Evolutionary conservation across 2,888 invertebrate genomes (phyloP).

Genomic region (Temnothorax ravouxi): DNA sequence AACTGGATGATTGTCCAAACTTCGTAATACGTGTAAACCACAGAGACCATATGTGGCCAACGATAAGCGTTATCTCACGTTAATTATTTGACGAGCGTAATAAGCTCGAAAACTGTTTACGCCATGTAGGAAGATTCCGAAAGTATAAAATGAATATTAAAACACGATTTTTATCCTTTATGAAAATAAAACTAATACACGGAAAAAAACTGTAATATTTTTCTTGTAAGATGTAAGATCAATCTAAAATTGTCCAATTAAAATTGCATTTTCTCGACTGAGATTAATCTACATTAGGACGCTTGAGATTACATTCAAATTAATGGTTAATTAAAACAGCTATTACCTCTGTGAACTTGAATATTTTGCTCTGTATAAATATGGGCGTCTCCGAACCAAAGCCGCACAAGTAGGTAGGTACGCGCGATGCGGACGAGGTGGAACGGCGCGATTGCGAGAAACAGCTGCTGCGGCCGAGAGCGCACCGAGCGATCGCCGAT

Average conservation of each 20-base stretch:
- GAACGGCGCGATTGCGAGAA: not conserved
- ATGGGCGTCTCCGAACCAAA: not conserved
- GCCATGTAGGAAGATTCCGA: constrained; percentile 6
- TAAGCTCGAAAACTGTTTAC: not conserved
- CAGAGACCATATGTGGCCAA: not conserved
- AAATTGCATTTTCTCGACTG: not conserved
- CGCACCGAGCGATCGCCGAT: constrained; percentile 1
- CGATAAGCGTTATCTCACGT: constrained; percentile 61
- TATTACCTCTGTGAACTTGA: not conserved
- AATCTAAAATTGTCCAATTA: not conserved
- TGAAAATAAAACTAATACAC: not conserved
- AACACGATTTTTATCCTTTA: not conserved
- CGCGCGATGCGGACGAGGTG: not conserved
- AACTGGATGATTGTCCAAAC: constrained; percentile 37
- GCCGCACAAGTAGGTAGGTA: not conserved
- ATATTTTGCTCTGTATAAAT: not conserved
- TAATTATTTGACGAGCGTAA: constrained; percentile 58
- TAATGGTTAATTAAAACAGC: not conserved
- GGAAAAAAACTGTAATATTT: not conserved
- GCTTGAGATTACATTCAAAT: not conserved
- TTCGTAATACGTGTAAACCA: constrained; percentile 10
- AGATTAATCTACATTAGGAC: not conserved
- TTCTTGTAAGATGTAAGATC: not conserved
- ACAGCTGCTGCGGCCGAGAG: not conserved
- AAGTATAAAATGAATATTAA: not conserved